A percentile compares a stretch with the other conserved stretches of the same genome.
Conservation (phyloP, 2,797 vertebrate species). For the Thalassophryne amazonica region DNA sequence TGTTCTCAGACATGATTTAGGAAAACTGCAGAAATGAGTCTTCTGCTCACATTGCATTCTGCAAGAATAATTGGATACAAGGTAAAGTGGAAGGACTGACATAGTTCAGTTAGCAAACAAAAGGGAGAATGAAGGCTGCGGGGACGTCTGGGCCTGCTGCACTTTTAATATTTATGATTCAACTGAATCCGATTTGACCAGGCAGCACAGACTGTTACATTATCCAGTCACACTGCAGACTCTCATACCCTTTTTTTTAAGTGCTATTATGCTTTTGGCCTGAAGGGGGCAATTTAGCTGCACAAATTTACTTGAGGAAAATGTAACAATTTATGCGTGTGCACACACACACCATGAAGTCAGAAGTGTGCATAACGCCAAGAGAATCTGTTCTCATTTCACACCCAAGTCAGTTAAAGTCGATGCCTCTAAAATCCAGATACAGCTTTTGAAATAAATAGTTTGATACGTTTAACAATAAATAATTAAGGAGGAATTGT, state of each 20-base stretch:
- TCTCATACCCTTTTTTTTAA: background rate
- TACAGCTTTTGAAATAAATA: background rate
- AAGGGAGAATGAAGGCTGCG: conserved; percentile 3
- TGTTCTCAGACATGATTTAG: conserved; percentile 45
- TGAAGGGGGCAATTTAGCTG: conserved; percentile 77
- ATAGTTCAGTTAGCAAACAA: conserved; percentile 47
- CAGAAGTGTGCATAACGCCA: background rate
- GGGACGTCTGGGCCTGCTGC: conserved; percentile 13
- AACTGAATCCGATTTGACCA: conserved; percentile 25
- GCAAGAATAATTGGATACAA: conserved; percentile 33
- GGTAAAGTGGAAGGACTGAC: conserved; percentile 35
- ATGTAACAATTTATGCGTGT: background rate
- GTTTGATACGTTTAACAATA: conserved; percentile 30
- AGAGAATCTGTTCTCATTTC: conserved; percentile 11
- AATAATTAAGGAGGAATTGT: conserved; percentile 43
- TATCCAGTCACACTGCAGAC: conserved; percentile 26
- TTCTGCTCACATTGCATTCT: conserved; percentile 17
- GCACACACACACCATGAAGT: background rate
- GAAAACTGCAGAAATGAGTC: conserved; percentile 27
- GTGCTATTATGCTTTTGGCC: conserved; percentile 46
- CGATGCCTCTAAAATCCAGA: conserved; percentile 30
- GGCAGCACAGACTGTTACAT: conserved; percentile 8
- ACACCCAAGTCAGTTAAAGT: conserved; percentile 25
- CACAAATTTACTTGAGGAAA: conserved; percentile 27
- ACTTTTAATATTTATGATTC: conserved; percentile 53